Conservation (phyloP, 1,140 invertebrate species). For the Anadara kagoshimensis region DNA sequence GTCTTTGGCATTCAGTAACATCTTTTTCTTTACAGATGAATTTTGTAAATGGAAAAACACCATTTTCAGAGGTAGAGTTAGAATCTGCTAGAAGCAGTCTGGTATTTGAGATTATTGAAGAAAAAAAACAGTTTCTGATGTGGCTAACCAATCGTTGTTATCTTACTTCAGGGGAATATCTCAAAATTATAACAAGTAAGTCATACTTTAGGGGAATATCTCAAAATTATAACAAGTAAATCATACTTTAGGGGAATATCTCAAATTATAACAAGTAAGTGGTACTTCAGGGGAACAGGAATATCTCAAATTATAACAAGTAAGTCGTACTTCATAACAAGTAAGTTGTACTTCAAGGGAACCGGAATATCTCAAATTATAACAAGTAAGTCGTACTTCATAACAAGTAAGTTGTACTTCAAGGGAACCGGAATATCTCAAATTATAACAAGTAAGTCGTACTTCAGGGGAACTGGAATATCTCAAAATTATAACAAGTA, state of each 20-base stretch:
- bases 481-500: too few relatives aligned
- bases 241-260: not conserved
- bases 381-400: too few relatives aligned
- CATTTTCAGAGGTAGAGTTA: constrained; percentile 84
- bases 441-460: too few relatives aligned
- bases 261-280: not conserved
- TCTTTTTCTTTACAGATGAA: constrained; percentile 76
- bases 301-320: not conserved
- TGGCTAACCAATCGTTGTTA: constrained; percentile 82
- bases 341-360: not conserved
- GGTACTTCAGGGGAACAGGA: not conserved
- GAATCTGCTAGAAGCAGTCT: constrained; percentile 89
- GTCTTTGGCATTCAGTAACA: too few relatives aligned
- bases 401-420: too few relatives aligned
- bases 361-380: not conserved
- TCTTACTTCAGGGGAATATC: constrained; percentile 83
- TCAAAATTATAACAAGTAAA: not conserved
- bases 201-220: not conserved
- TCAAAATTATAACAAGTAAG: constrained; percentile 82
- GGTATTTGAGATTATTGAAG: constrained; percentile 88
- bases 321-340: not conserved
- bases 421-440: too few relatives aligned
- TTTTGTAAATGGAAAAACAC: constrained; percentile 78
- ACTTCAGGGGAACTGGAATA: too few relatives aligned
- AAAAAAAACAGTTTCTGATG: constrained; percentile 85